Base-by-base conservation (phyloP, 2,797 vertebrate genomes). In the Danio jaintianensis region DNA sequence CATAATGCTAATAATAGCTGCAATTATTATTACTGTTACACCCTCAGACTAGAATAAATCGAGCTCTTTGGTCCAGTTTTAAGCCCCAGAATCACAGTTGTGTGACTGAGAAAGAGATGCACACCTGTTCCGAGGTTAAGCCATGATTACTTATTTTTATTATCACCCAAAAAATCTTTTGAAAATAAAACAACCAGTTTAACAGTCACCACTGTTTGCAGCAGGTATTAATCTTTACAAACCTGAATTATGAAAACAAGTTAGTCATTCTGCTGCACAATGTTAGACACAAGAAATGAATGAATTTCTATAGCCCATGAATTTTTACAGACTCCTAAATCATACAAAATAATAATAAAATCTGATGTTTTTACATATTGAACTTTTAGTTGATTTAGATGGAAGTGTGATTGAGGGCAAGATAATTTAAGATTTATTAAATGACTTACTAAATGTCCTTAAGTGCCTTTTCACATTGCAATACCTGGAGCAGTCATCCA, bases 1-100 rank as follows among this genome's bases (percentile, higher is more conserved):
- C 64, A 53, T 75, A 55, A 71, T 22, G 15, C 52, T 80, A 58
- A 70, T 76, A 66, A 72, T 64, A 80, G 73, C 38, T 50, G 20
- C 64, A 13, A 72, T 67, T 77, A 76, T 50, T 56, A 80, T 52
- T 42, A 10, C 61, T 45, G 47, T 45, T 52, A 18, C 59, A 62
- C 52, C 38, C 52, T 68, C 16, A 48, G 7, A 36, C 38, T 55
- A 20, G 20, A 76, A 29, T 63, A 12, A 75, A 48, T 75, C 38
- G 47, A 52, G 15, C 5, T 5, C 16, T 55, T 10, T n/a, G 40
- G 52, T 52, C 11, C 10, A 18, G 53, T 16, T 50, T 29, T 59
- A 13, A 59, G 16, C 7, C 12, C 7, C n/a, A 42, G 40, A 43
- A 69, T 69, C 62, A 61, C 12, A 29, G 52, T 11, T 50, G 55